phyloP scores from a whole-genome alignment of 2,888 invertebrate genomes.

The Nycteola revayana region DNA sequence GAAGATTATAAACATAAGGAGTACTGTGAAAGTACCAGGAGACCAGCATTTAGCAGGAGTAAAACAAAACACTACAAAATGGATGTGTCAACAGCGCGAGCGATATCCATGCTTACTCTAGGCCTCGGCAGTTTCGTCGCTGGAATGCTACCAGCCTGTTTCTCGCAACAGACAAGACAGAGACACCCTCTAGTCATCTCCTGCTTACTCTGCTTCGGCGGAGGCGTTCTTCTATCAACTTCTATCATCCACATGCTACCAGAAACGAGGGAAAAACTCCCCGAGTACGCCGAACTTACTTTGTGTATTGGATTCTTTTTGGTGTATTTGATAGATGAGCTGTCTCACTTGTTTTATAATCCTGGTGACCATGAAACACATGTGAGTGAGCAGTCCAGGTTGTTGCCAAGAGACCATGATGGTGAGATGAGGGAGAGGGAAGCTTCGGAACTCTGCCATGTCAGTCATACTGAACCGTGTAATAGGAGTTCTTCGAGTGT shows the following conservation, averaged over 20 bases:
- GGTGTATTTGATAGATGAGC: slow-evolving; percentile 87
- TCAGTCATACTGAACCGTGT: slow-evolving; percentile 85
- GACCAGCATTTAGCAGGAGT: neutral
- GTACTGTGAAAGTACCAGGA: neutral
- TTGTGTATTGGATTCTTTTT: slow-evolving; percentile 87
- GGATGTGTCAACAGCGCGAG: slow-evolving; percentile 82
- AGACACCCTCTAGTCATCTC: slow-evolving; percentile 85
- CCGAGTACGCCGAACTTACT: slow-evolving; percentile 83
- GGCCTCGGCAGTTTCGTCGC: slow-evolving; percentile 86
- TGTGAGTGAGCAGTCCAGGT: slow-evolving; percentile 49
- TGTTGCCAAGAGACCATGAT: slow-evolving; percentile 44
- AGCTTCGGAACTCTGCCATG: slow-evolving; percentile 82
- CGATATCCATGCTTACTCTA: slow-evolving; percentile 84
- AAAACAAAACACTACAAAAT: slow-evolving; percentile 44
- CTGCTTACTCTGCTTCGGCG: slow-evolving; percentile 89
- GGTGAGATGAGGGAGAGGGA: slow-evolving; percentile 58
- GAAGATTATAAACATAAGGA: no score
- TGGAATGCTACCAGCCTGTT: slow-evolving; percentile 86
- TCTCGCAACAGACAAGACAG: slow-evolving; percentile 81
- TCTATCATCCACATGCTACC: slow-evolving; percentile 90
- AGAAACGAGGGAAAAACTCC: slow-evolving; percentile 85
- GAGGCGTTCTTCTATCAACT: slow-evolving; percentile 90
- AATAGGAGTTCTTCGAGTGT: slow-evolving; percentile 83
- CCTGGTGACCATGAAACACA: slow-evolving; percentile 28
- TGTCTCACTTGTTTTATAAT: slow-evolving; percentile 84